Evolutionary conservation across 2,797 vertebrate species (phyloP).

Genomic region (Acropternis orthonyx): DNA sequence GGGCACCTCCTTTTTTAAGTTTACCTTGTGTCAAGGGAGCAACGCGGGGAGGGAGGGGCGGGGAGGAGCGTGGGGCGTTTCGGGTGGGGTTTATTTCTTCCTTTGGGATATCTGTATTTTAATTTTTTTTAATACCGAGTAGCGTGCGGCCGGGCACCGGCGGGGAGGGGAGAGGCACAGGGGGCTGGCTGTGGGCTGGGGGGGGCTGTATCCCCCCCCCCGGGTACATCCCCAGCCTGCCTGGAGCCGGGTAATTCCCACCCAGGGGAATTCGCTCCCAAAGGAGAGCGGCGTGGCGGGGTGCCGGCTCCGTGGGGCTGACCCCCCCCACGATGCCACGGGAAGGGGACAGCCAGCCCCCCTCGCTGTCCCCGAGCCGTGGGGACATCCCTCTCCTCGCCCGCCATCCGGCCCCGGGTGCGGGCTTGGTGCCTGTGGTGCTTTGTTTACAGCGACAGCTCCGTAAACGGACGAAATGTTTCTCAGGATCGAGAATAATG

Average conservation of each 20-base stretch:
- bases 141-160: constrained; percentile 41
- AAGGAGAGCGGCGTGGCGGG: constrained; percentile 60
- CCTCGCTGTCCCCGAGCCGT: not conserved
- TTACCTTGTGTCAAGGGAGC: constrained; percentile 85
- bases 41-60: constrained; percentile 47
- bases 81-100: not conserved
- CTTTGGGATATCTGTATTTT: constrained; percentile 54
- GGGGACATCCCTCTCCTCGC: not conserved
- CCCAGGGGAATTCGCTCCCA: constrained; percentile 74
- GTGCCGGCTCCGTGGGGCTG: not conserved
- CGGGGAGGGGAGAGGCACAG: not conserved
- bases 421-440: constrained; percentile 56
- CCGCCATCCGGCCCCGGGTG: not conserved
- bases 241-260: not conserved
- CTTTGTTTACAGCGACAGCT: constrained; percentile 71
- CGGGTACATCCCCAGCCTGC: not conserved
- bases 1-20: constrained; percentile 59
- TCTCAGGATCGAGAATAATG: constrained; percentile 71
- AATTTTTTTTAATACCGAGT: constrained; percentile 73
- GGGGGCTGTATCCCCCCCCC: too few species aligned
- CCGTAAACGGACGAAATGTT: constrained; percentile 62
- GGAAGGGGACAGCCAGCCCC: not conserved
- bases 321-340: not conserved
- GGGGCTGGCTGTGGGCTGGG: not conserved
- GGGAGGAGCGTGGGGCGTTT: not conserved